A percentile compares a stretch with the other conserved stretches of the same genome.
phyloP scores from a whole-genome alignment of 1,140 invertebrate species.

The Scaptodrosophila lebanonensis region DNA sequence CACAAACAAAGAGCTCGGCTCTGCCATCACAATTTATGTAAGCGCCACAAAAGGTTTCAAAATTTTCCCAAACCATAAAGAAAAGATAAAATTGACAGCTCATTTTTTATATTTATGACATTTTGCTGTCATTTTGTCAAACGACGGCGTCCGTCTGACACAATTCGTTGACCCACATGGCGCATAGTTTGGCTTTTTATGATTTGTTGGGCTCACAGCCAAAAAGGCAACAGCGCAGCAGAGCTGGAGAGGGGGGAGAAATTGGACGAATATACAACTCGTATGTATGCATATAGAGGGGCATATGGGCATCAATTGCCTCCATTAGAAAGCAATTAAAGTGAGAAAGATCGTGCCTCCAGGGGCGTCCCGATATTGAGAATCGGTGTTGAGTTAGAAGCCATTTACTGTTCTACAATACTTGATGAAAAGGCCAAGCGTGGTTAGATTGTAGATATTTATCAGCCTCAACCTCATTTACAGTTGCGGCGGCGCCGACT shows the following conservation, averaged over 20 bases:
- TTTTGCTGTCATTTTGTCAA: constrained; percentile 8
- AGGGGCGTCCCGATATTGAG: constrained; percentile 10
- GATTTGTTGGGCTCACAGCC: constrained; percentile 3
- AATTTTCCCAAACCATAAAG: constrained; percentile 21
- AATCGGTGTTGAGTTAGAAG: constrained; percentile 37
- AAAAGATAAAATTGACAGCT: constrained; percentile 61
- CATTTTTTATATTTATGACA: constrained; percentile 55
- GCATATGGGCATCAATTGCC: too few relatives aligned
- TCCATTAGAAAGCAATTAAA: constrained; percentile 59
- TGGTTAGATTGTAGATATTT: constrained; percentile 3
- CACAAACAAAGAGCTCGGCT: too few relatives aligned
- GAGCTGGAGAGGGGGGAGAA: constrained; percentile 4
- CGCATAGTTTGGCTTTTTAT: constrained; percentile 5
- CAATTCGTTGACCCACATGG: constrained; percentile 58
- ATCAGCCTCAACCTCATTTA: constrained; percentile 58
- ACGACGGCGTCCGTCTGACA: constrained; percentile 12
- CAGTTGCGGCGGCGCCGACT: constrained; percentile 34
- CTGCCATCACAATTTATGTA: constrained; percentile 49
- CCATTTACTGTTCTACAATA: constrained; percentile 58
- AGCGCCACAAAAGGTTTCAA: constrained; percentile 29
- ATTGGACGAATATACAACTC: too few relatives aligned
- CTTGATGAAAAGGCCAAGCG: constrained; percentile 55
- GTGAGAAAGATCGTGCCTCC: constrained; percentile 42
- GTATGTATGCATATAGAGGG: too few relatives aligned
- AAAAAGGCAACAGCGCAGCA: too few relatives aligned